Base-by-base conservation (phyloP, 64 coral and sea anemone genomes). In the Dendronephthya gigantea region DNA sequence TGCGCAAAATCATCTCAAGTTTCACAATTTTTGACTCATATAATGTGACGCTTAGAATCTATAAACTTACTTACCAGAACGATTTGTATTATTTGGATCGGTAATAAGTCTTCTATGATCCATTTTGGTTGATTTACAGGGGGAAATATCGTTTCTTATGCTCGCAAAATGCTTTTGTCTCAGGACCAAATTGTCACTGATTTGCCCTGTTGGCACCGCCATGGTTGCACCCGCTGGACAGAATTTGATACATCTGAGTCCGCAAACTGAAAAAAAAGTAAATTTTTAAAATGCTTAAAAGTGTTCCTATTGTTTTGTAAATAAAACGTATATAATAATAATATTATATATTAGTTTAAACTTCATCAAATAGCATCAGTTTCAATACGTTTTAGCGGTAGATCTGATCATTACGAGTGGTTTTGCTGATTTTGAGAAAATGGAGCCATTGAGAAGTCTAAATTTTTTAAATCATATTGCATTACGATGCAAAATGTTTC, bases 181-280 rank as follows among this genome's bases (percentile, higher is more conserved):
- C 15, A 3, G 31, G 36, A 39, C 13, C 19, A 79, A 36, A 34
- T 39, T 15, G 36, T 34, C 37, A 79, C 14, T 12, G 9, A 39
- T 0, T 12, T 79, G 72, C 72, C 72, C 36, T 19, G 72, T 34
- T 79, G 72, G 72, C 72, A 79, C 32, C 37, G 4, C 36, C 25
- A 79, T 79, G 27, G 72, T 35, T 36, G 72, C 72, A 79, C 9
- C 72, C 72, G 72, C 72, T 79, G 72, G 55, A 62, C 55, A 19
- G 25, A 27, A 62, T 62, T 62, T 15, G 19, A 23, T 23, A 62
- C 25, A 6, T 62, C 55, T 5, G 55, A 62, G 55, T 62, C 55
- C 55, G 55, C 55, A 62, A 62, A 19, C 55, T 23, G 55, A 15
- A 62, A 62, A 19, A 62, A 15, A 62, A 62, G 25, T 23, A 62